These are phyloP conservation scores for Henricia sp. DNA, from an alignment of 53 echinoderm and acorn worm genomes.

Conservation along the genomic window DNA sequence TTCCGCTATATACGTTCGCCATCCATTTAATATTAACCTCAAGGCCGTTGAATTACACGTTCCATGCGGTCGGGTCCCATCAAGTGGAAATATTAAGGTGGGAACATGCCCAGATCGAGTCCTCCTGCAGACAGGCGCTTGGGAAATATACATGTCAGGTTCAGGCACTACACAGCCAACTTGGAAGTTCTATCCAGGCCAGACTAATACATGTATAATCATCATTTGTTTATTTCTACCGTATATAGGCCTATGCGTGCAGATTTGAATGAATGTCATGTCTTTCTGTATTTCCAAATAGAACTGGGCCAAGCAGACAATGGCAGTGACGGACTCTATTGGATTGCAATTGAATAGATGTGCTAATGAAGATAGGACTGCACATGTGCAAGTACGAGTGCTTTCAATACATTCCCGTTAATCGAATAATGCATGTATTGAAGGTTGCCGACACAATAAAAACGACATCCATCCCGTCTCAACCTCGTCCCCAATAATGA, in stretches of 20 bases:
- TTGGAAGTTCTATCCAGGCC: no score
- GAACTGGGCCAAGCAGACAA: background rate
- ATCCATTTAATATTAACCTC: background rate
- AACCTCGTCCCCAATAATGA: no score
- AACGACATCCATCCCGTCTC: no score
- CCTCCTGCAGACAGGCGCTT: no score
- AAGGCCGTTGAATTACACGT: constrained; percentile 26
- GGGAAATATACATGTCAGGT: background rate
- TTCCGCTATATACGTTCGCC: background rate
- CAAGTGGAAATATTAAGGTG: constrained; percentile 42
- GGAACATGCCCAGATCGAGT: no score
- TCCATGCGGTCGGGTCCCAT: background rate
- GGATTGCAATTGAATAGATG: no score
- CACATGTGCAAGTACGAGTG: no score
- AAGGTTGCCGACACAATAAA: no score
- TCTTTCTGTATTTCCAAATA: background rate
- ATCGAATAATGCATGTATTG: no score
- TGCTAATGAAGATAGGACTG: no score
- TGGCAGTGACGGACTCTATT: no score
- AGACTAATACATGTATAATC: constrained; percentile 3
- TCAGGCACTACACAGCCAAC: background rate
- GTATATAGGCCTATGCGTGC: background rate
- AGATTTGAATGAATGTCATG: background rate
- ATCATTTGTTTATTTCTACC: background rate
- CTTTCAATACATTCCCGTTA: no score